Evolutionary conservation across 2,888 invertebrate species (phyloP).

Genomic region (Xylota sylvarum): DNA sequence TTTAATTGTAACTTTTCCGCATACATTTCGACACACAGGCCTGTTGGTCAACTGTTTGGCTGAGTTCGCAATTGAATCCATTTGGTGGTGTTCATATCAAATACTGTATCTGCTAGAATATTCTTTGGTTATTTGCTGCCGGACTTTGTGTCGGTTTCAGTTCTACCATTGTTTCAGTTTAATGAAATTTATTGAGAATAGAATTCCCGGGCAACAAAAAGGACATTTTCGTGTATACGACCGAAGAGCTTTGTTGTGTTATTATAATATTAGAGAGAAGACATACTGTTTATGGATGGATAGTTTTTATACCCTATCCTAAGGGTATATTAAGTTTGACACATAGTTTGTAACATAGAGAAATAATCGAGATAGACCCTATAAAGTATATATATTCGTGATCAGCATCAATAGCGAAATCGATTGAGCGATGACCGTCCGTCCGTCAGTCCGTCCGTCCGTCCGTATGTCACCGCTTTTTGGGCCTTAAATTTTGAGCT

Average conservation of each 20-base stretch:
- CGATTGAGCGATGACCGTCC: no score
- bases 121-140: slow-evolving; percentile 26
- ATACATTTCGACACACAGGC: not conserved
- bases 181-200: slow-evolving; percentile 31
- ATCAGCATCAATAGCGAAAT: no score
- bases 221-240: slow-evolving; percentile 5
- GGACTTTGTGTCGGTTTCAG: slow-evolving; percentile 22
- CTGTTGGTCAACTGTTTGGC: slow-evolving; percentile 25
- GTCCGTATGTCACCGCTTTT: no score
- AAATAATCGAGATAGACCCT: no score
- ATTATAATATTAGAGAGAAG: slow-evolving; percentile 5
- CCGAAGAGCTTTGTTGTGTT: slow-evolving; percentile 2
- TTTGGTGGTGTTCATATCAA: slow-evolving; percentile 19
- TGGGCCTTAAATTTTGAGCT: no score
- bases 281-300: slow-evolving; percentile 22
- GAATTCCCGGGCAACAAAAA: slow-evolving; percentile 28
- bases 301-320: no score
- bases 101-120: slow-evolving; percentile 4
- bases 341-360: no score
- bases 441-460: no score
- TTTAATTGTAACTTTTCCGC: slow-evolving; percentile 31
- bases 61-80: slow-evolving; percentile 3
- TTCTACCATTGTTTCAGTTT: slow-evolving; percentile 19
- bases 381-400: no score
- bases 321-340: no score